Evolutionary conservation across 2,113 vertebrate genomes (phyloP).

Genomic region (Regulus satrapa): DNA sequence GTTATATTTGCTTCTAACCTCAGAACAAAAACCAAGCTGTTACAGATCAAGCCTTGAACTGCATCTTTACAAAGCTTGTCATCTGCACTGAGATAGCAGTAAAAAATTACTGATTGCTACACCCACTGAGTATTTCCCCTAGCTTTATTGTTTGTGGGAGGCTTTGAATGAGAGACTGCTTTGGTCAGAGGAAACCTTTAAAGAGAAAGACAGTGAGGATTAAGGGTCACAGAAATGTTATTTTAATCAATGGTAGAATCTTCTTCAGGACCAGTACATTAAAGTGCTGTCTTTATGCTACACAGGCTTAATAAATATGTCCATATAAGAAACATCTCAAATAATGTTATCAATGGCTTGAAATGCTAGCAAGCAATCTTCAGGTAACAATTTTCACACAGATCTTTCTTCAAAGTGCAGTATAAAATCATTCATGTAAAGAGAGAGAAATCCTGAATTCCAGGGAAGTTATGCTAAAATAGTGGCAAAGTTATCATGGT

Average conservation of each 20-base stretch:
- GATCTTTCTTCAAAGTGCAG: background rate
- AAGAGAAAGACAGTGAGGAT: background rate
- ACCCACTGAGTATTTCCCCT: background rate
- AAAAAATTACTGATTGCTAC: background rate
- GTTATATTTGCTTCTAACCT: background rate
- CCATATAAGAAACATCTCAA: background rate
- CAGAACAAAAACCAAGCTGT: background rate
- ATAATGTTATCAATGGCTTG: background rate
- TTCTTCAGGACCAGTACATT: background rate
- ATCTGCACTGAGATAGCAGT: background rate
- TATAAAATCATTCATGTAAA: background rate
- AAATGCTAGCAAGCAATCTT: background rate
- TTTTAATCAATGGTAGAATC: background rate
- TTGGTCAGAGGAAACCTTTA: background rate
- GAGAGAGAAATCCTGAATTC: background rate
- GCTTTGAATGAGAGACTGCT: background rate
- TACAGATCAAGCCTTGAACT: background rate
- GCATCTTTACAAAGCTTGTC: background rate
- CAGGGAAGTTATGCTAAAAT: background rate
- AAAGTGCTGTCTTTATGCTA: background rate
- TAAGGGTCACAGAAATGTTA: background rate
- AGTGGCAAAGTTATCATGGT: background rate
- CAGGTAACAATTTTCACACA: background rate
- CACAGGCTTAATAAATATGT: background rate
- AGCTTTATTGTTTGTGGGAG: background rate